Evolutionary conservation across 2,113 vertebrate genomes (phyloP).

Genomic region (Bubo bubo): DNA sequence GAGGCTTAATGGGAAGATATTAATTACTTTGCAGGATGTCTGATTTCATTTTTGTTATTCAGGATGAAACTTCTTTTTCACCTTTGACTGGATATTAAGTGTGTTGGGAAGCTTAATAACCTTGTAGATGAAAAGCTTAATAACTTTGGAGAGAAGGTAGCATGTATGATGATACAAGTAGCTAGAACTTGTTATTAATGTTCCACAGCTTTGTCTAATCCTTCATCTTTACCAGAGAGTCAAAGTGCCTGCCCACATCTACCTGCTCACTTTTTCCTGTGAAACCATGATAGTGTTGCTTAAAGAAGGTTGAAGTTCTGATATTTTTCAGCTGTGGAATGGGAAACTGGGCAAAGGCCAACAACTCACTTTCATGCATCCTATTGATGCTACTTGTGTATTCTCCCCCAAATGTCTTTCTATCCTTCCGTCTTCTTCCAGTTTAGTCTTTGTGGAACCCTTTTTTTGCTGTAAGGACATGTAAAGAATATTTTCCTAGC

Average conservation of each 20-base stretch:
- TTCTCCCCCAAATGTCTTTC: neutral
- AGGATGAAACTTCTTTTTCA: neutral
- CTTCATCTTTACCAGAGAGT: neutral
- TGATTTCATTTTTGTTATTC: conserved; percentile 7
- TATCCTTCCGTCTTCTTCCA: neutral
- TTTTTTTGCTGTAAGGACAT: neutral
- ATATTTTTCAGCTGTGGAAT: neutral
- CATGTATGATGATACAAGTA: neutral
- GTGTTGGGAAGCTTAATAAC: neutral
- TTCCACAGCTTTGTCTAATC: neutral
- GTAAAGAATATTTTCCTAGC: neutral
- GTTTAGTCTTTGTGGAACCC: neutral
- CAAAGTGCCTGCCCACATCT: neutral
- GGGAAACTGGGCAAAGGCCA: neutral
- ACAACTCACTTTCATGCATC: rapidly evolving
- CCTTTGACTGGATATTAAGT: neutral
- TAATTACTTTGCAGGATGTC: neutral
- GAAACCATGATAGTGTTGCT: neutral
- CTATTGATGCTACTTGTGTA: neutral
- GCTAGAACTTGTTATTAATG: neutral
- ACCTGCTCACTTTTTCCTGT: neutral
- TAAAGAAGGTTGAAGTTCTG: neutral
- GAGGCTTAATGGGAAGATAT: neutral
- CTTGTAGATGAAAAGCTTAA: neutral
- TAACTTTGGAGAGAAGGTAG: neutral